Base-by-base conservation (phyloP, 2,888 invertebrate genomes). In the Alsophila aescularia region DNA sequence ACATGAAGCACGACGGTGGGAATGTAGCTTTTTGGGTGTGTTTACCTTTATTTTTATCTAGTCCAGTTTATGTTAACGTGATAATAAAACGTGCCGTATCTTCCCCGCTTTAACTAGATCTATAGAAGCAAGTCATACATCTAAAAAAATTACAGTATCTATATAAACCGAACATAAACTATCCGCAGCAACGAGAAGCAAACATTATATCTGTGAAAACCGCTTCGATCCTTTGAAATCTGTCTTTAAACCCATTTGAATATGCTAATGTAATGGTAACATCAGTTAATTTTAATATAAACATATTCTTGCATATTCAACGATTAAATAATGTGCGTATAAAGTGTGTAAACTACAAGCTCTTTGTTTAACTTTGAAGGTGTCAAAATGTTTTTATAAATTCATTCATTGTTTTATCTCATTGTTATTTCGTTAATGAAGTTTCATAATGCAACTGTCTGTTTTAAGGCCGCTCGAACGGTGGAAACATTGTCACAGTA, bases 191-290 rank as follows among this genome's bases (percentile, higher is more conserved):
- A 24, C 8, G 2, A 52, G 36, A 51, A 44, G 39, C 37, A 42
- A 35, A 35, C 43, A 62, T 62, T 52, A 54, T 42, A 56, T 60
- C 42, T 60, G 43, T 43, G 52, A 58, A 55, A 42, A 50, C 43
- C 44, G 54, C 52, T 24, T 45, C 21, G 16, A 50, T 37, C 50
- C 45, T 50, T 52, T 57, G 10, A 55, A 52, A 47, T 54, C 53
- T 12, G 54, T 51, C 56, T 44, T 60, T 52, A 44, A 16, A 24
- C 31, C 21, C 52, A 63, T 66, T 65, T 18, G 52, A 58, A 66
- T 60, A 65, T 66, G 57, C 52, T 57, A 60, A 66, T 52, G 31
- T 31, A 44, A 58, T 52, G 43, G 59, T 52, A 60, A 58, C 61
- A 62, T 24, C 58, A 63, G 55, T 66, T 61, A 66, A 49, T 52